Conservation (phyloP, 1,140 invertebrate genomes). For the Oscheius sp. region DNA sequence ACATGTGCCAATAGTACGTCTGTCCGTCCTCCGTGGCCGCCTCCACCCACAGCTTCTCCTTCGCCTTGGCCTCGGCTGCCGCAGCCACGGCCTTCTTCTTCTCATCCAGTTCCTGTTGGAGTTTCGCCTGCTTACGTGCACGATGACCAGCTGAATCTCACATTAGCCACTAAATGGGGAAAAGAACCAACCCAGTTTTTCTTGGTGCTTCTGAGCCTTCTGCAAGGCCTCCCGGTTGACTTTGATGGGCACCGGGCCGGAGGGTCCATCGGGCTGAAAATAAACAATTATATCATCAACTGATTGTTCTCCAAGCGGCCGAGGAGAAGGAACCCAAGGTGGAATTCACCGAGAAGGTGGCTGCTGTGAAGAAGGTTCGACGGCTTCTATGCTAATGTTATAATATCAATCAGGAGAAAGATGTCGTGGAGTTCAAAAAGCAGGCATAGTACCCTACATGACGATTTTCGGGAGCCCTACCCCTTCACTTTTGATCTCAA, state of each 20-base stretch:
- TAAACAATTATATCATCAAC: too few species aligned
- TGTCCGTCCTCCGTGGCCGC: neutral
- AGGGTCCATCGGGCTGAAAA: neutral
- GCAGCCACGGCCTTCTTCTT: neutral
- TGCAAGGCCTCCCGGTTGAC: neutral
- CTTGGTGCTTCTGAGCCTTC: neutral
- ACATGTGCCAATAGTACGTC: slow-evolving; percentile 1
- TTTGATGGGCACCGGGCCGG: neutral
- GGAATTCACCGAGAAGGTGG: neutral
- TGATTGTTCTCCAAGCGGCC: too few species aligned
- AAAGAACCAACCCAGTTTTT: neutral
- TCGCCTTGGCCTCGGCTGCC: neutral
- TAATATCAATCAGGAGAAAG: too few species aligned
- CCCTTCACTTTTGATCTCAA: too few species aligned
- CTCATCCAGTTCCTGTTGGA: neutral
- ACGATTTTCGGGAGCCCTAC: too few species aligned
- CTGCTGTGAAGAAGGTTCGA: neutral
- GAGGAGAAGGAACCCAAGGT: neutral
- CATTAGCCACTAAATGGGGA: too few species aligned
- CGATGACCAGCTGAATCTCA: too few species aligned
- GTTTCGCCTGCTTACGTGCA: neutral
- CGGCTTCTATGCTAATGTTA: too few species aligned
- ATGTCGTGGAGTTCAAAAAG: neutral
- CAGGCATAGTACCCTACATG: too few species aligned
- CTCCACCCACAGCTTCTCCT: neutral